Evolutionary conservation across 1,140 invertebrate genomes (phyloP).

Genomic region (Drosophila nigromelanica): DNA sequence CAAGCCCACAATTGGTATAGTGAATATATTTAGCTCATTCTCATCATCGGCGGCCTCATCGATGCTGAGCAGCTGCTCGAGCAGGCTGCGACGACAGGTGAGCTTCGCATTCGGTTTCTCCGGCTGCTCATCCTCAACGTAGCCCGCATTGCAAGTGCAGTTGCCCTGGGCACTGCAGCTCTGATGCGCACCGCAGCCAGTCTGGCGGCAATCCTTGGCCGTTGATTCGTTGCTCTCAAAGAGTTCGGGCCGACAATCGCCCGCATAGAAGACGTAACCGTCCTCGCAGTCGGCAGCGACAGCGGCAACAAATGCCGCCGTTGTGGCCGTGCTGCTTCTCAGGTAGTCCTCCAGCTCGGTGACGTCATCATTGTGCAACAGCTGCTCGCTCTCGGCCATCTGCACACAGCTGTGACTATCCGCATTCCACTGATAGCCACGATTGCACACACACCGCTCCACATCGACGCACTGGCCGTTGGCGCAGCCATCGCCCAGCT

Average conservation of each 20-base stretch:
- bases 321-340: constrained; percentile 1
- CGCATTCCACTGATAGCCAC: constrained; percentile 49
- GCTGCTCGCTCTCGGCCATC: constrained; percentile 1
- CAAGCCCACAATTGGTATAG: constrained; percentile 63
- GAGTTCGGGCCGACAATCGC: constrained; percentile 58
- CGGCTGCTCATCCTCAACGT: constrained; percentile 14
- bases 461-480: constrained; percentile 58
- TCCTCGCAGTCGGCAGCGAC: constrained; percentile 29
- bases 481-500: constrained; percentile 50
- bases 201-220: constrained; percentile 33
- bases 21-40: constrained; percentile 54
- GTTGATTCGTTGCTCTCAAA: constrained; percentile 60
- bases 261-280: constrained; percentile 55
- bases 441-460: constrained; percentile 58
- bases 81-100: constrained; percentile 45
- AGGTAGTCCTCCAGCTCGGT: constrained; percentile 18
- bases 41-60: constrained; percentile 61
- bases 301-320: background rate
- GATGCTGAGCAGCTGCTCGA: constrained; percentile 51
- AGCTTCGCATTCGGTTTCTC: constrained; percentile 1
- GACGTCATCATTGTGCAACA: constrained; percentile 13
- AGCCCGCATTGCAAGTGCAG: constrained; percentile 51
- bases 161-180: constrained; percentile 39
- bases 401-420: constrained; percentile 25
- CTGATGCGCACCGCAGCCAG: constrained; percentile 57